These are phyloP conservation scores for Drosophila affinis DNA, from an alignment of 2,888 invertebrate genomes.

Conservation along the genomic window DNA sequence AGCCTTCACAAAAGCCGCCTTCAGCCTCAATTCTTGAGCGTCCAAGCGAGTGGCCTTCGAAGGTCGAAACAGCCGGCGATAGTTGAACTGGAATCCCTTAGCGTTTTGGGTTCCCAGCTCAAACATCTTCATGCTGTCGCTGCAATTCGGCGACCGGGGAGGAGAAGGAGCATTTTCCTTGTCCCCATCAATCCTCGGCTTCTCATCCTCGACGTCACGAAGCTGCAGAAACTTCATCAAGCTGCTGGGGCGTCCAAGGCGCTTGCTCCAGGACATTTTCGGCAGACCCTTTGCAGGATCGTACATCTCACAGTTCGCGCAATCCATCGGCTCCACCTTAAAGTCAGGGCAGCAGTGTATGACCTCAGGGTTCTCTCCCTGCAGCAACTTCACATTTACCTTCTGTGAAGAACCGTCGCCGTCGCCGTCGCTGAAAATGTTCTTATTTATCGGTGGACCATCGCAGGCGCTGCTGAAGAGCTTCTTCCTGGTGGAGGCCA, in stretches of 20 bases:
- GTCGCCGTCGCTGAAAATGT: constrained; percentile 5
- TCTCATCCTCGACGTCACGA: constrained; percentile 4
- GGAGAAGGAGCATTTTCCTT: constrained; percentile 1
- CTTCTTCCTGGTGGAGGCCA: constrained; percentile 41
- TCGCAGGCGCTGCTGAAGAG: constrained; percentile 14
- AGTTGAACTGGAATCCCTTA: constrained; percentile 47
- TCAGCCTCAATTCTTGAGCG: constrained; percentile 34
- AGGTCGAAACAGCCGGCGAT: constrained; percentile 43
- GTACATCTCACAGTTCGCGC: constrained; percentile 6
- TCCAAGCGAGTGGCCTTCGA: background rate
- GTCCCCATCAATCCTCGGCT: background rate
- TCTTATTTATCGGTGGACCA: background rate
- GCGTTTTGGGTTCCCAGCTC: constrained; percentile 2
- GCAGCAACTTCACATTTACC: constrained; percentile 4
- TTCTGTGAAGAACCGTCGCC: background rate
- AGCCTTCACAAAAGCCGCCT: constrained; percentile 49
- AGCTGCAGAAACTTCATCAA: constrained; percentile 25
- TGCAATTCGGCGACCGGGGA: constrained; percentile 6
- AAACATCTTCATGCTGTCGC: constrained; percentile 29
- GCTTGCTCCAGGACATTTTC: too few relatives aligned
- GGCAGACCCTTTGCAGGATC: constrained; percentile 3
- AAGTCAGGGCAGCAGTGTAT: background rate
- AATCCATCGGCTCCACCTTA: background rate
- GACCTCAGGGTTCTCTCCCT: background rate
- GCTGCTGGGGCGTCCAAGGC: constrained; percentile 38